A percentile compares a stretch with the other conserved stretches of the same genome.
phyloP scores from a whole-genome alignment of 2,113 vertebrate species.

The Vulpes vulpes region DNA sequence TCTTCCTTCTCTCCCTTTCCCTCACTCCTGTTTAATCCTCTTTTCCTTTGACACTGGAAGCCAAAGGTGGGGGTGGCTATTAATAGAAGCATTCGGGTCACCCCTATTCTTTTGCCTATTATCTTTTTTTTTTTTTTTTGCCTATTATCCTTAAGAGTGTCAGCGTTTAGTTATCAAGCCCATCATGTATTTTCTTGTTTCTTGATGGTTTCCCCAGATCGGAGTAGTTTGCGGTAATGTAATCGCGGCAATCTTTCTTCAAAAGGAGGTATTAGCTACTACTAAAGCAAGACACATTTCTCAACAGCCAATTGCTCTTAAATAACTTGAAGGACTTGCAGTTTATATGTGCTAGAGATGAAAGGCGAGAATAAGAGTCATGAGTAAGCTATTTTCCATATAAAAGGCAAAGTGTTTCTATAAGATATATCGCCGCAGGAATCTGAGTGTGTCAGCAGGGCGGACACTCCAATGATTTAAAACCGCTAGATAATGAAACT shows the following conservation, averaged over 20 bases:
- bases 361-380: conserved; percentile 80
- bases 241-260: conserved; percentile 73
- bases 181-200: conserved; percentile 65
- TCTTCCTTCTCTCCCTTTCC: not conserved
- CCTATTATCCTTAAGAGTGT: conserved; percentile 60
- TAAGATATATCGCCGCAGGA: conserved; percentile 77
- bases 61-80: not conserved
- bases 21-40: conserved; percentile 6
- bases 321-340: conserved; percentile 81
- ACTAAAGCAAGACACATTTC: conserved; percentile 79
- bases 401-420: conserved; percentile 80
- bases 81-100: not conserved
- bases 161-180: not conserved
- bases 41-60: conserved; percentile 48
- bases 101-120: conserved; percentile 40
- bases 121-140: conserved; percentile 53
- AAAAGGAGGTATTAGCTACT: conserved; percentile 78
- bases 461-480: conserved; percentile 84
- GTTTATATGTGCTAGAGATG: conserved; percentile 80
- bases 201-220: conserved; percentile 71
- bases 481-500: conserved; percentile 86
- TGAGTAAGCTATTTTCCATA: conserved; percentile 86
- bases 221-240: conserved; percentile 77
- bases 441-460: conserved; percentile 75
- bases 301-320: conserved; percentile 81